Evolutionary conservation across 2,113 vertebrate genomes (phyloP).

Genomic region (Vulpes lagopus): DNA sequence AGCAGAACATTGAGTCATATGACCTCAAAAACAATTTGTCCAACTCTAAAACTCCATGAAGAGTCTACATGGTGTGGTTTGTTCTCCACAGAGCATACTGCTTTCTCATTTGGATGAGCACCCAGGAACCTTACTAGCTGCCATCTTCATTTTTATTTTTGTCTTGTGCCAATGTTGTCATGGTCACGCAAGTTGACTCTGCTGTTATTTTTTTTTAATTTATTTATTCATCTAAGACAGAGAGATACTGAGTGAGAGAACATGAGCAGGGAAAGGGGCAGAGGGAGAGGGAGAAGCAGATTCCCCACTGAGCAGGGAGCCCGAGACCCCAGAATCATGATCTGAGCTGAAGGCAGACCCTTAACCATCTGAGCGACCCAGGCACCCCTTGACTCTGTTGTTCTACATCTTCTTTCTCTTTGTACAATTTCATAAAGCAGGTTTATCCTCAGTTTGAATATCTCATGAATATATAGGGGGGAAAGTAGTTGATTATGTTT

Average conservation of each 20-base stretch:
- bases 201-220: neutral
- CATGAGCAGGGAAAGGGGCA: too few species aligned
- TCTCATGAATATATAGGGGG: slow-evolving; percentile 49
- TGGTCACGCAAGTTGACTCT: slow-evolving; percentile 43
- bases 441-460: slow-evolving; percentile 63
- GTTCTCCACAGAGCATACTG: neutral
- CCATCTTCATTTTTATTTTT: slow-evolving; percentile 55
- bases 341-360: too few species aligned
- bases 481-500: slow-evolving; percentile 14
- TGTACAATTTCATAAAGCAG: slow-evolving; percentile 49
- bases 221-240: too few species aligned
- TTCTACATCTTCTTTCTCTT: slow-evolving; percentile 50
- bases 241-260: too few species aligned
- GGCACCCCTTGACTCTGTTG: neutral
- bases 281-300: too few species aligned
- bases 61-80: neutral
- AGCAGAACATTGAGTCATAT: neutral
- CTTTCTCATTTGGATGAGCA: slow-evolving; percentile 30
- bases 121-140: neutral
- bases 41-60: slow-evolving; percentile 35
- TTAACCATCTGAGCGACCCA: too few species aligned
- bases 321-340: too few species aligned
- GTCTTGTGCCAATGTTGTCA: slow-evolving; percentile 30
- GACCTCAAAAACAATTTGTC: neutral
- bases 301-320: too few species aligned